Evolutionary conservation across 35 echinoderm and acorn worm species (phyloP).

Genomic region (Nesometra sesokonis): DNA sequence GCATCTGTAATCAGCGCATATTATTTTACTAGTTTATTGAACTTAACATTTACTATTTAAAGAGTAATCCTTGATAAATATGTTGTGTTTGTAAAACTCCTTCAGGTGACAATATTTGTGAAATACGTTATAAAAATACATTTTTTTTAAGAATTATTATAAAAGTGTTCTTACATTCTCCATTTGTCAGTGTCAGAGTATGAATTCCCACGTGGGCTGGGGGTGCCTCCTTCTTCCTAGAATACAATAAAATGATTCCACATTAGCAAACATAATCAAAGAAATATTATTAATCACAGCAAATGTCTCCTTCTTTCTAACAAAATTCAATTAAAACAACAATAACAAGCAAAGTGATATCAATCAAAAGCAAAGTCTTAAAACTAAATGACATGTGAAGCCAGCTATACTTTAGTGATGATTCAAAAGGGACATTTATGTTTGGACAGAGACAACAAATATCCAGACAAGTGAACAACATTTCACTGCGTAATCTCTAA

Average conservation of each 20-base stretch:
- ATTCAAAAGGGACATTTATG: background rate
- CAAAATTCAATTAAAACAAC: background rate
- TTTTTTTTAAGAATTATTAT: too few species aligned
- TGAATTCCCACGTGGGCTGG: background rate
- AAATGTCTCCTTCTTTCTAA: background rate
- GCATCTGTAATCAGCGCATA: too few species aligned
- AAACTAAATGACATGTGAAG: too few species aligned
- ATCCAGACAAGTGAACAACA: background rate
- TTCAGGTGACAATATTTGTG: too few species aligned
- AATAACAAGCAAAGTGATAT: background rate
- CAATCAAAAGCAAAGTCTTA: background rate
- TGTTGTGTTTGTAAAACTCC: too few species aligned
- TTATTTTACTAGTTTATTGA: too few species aligned
- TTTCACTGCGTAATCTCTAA: background rate
- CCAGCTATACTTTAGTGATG: too few species aligned
- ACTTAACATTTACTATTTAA: too few species aligned
- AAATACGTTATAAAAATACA: too few species aligned
- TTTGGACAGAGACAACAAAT: background rate
- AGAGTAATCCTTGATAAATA: too few species aligned
- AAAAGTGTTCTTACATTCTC: background rate
- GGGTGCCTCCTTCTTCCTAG: background rate
- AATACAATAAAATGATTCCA: background rate
- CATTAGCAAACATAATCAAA: background rate
- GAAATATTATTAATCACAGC: background rate
- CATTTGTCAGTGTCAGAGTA: background rate